Evolutionary conservation across 23 tunicate species (phyloP), one percentile per base, ranked within the genome.

Genomic region (Clavelina lepadiformis): DNA sequence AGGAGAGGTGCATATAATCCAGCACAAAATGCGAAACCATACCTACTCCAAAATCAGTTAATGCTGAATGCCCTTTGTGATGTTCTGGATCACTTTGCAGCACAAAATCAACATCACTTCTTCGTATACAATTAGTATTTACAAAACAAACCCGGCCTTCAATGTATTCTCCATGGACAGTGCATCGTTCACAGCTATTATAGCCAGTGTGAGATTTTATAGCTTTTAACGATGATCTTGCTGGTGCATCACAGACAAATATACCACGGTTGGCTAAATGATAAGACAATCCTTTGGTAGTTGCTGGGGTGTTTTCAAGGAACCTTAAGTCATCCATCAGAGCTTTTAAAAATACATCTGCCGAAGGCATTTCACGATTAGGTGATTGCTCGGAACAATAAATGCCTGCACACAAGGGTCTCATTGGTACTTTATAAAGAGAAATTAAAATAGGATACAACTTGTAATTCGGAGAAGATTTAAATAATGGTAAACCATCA

Each of bases 401-500:
- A 11, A 78, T 68, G 2, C 75, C 84, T 1, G 66, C 84, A 68
- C 84, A 68, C 2, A 78, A 13, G 46, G 84, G 84, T 44, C 69
- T 69, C 75, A 68, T 67, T 78, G 58, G 29, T 3, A 32, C 8
- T 28, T 68, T 46, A 20, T 67, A 78, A 20, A 78, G 32, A 32
- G 75, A 37, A 31, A 78, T 61, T 4, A 78, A 35, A 44, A 78
- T 78, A 30, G 84, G 84, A 33, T 78, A 60, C 2, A 78, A 1
- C 24, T 78, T 78, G 59, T 26, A 68, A 31, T 78, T 68, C 0
- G 84, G 84, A 2, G 84, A 68, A 11, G 44, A 68, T 0, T 68
- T 59, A 46, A 78, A 78, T 31, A 78, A 35, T 46, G 84, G 84
- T 20, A 78, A 52, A 2, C 84, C 75, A 68, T 78, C 84, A 44